A percentile compares a stretch with the other conserved stretches of the same genome.
Evolutionary conservation across 2,888 invertebrate species (phyloP).

Genomic region (Apamea sordens): DNA sequence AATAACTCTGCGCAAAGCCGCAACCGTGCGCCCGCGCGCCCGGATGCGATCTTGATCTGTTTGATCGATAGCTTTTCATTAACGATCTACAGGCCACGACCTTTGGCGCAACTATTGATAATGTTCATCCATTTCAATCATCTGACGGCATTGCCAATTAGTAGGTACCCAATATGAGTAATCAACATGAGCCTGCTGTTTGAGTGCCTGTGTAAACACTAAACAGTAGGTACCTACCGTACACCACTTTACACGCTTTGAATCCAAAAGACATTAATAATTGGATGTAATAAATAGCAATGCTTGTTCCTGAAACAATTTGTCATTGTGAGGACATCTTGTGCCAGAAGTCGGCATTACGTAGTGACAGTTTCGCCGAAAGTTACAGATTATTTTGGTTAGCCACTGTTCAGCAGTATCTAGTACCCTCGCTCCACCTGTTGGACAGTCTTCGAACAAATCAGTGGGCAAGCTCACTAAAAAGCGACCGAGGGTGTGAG

Average conservation of each 20-base stretch:
- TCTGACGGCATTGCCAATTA: slow-evolving; percentile 50
- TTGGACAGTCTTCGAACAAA: slow-evolving; percentile 39
- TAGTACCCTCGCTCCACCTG: slow-evolving; percentile 51
- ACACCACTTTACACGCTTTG: neutral
- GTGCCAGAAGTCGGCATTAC: slow-evolving; percentile 30
- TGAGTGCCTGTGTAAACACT: slow-evolving; percentile 1
- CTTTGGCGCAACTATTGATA: slow-evolving; percentile 74
- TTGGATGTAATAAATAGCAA: neutral
- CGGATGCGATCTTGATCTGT: slow-evolving; percentile 83
- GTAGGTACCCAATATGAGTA: slow-evolving; percentile 1
- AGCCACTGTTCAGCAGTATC: slow-evolving; percentile 6
- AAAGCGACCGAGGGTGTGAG: slow-evolving; percentile 12
- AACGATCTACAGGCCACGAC: slow-evolving; percentile 73
- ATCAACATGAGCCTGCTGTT: neutral
- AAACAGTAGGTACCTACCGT: slow-evolving; percentile 8
- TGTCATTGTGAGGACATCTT: slow-evolving; percentile 55
- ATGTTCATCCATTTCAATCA: slow-evolving; percentile 62
- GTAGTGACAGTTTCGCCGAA: neutral
- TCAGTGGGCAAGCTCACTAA: slow-evolving; percentile 9
- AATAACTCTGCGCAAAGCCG: slow-evolving; percentile 83
- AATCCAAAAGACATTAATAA: neutral
- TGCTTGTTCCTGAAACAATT: slow-evolving; percentile 17
- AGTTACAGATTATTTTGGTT: slow-evolving; percentile 14
- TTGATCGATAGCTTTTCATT: slow-evolving; percentile 83
- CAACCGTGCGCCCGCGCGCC: slow-evolving; percentile 78